Base-by-base conservation (phyloP, 2,888 invertebrate genomes). In the Orthonychiurus folsomi region DNA sequence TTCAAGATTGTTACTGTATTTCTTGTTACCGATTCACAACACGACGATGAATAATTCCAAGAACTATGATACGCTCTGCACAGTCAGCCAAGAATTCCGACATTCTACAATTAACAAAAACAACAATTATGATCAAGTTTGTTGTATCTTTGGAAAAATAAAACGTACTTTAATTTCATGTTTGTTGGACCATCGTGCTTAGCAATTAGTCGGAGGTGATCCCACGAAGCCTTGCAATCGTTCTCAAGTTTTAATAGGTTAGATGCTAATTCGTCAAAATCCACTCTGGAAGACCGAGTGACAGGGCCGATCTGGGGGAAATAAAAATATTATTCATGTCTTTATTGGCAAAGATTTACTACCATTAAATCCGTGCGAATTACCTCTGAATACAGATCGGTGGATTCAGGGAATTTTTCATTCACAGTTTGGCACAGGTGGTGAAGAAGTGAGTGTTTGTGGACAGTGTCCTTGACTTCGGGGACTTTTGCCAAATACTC, bases 391-490 rank as follows among this genome's bases (percentile, higher is more conserved):
- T 99, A 97, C 70, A 99, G 85, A 81, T 99, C 97, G 21, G 92
- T 88, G 23, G 92, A 91, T 73, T 95, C 94, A 1, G 93, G 89
- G 78, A 89, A 93, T 77, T 94, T 90, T 76, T 97, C 95, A 81
- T 95, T 89, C 66, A 99, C 93, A 83, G 96, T 93, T 78, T 92
- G 90, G 77, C 96, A 96, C 69, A 99, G 83, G 78, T 99, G 99
- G 79, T 97, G 94, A 65, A 99, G 82, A 65, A 99, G 81, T 3
- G 97, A 94, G 79, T 99, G 96, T 78, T 99, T 99, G 78, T 99
- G 94, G 50, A 99, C 95, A 0, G 97, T 97, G 79, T 97, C 97
- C 80, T 97, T 95, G 53, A 99, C 94, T 81, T 99, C 94, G 75
- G 95, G 94, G 74, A 93, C 92, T 82, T 97, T 96, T 56, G 93